Evolutionary conservation across 1,140 invertebrate species (phyloP).

Genomic region (Orussus abietinus): DNA sequence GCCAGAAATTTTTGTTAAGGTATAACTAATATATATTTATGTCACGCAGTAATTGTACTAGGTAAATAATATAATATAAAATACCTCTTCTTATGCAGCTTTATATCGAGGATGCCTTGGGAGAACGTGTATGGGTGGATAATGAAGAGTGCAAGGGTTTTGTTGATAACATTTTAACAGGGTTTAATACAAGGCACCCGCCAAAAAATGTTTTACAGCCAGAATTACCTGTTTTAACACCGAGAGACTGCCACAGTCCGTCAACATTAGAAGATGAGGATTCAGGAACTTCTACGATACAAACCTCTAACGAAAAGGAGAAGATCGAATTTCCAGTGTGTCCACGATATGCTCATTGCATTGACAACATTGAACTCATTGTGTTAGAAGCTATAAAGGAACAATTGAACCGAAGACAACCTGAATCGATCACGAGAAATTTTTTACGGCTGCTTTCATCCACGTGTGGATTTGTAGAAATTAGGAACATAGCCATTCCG

Average conservation of each 20-base stretch:
- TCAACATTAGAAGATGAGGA: conserved; percentile 58
- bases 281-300: conserved; percentile 44
- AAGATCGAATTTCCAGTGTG: conserved; percentile 51
- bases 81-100: conserved; percentile 56
- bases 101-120: conserved; percentile 91
- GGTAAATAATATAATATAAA: background rate
- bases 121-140: conserved; percentile 91
- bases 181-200: conserved; percentile 80
- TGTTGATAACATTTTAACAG: conserved; percentile 87
- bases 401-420: conserved; percentile 77
- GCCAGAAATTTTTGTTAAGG: conserved; percentile 76
- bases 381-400: conserved; percentile 86
- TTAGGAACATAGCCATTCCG: conserved; percentile 76
- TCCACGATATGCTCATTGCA: conserved; percentile 61
- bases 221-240: conserved; percentile 54
- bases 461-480: conserved; percentile 81
- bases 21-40: conserved; percentile 35
- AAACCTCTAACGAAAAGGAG: conserved; percentile 47
- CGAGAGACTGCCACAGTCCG: conserved; percentile 53
- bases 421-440: conserved; percentile 83
- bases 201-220: conserved; percentile 59
- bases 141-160: conserved; percentile 85
- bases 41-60: conserved; percentile 9
- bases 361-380: conserved; percentile 73
- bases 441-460: conserved; percentile 81